Base-by-base conservation (phyloP, 1,140 invertebrate genomes). In the Drosophila kikkawai region DNA sequence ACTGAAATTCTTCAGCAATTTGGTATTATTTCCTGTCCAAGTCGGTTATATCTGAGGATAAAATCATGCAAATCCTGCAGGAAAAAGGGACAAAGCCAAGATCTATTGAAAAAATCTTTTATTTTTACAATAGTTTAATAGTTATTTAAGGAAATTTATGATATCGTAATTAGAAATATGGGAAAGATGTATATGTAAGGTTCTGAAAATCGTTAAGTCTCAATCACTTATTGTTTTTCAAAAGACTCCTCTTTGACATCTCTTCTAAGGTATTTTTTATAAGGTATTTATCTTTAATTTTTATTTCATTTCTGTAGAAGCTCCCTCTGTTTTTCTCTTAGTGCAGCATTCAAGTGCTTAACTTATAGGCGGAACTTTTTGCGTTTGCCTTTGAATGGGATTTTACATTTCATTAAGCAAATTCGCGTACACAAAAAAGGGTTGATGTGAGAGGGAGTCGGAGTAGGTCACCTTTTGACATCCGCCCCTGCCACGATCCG, bases 401-500 rank as follows among this genome's bases (percentile, higher is more conserved):
- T 65, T 90, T 90, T 68, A 85, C 85, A 91, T 70, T 90, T 90
- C 85, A 90, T 90, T 90, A 79, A 82, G 83, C 79, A 90, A 90
- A 90, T 90, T 90, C 68, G 17, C 55, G 83, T 76, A 65, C 45
- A 70, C 65, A 73, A 68, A 67, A 56, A 59, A 41, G 63, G 84
- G 68, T 77, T 74, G 48, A 67, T 48, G 60, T 47, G 47, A 48
- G 13, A 58, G 41, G 48, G 5, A 36, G 58, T 29, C n/a, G 32
- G 19, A 34, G 44, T 5, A 45, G 66, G 75, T 74, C 79, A 81
- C 79, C 56, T 71, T 71, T 59, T 47, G 51, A 58, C 63, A 64
- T 76, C 53, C 37, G 17, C 26, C 36, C 36, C 50, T 17, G n/a
- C 50, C 45, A 34, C 44, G 12, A 53, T 42, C 5, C 39, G n/a